Conservation (phyloP, 2,113 vertebrate species). For the Lepus europaeus region DNA sequence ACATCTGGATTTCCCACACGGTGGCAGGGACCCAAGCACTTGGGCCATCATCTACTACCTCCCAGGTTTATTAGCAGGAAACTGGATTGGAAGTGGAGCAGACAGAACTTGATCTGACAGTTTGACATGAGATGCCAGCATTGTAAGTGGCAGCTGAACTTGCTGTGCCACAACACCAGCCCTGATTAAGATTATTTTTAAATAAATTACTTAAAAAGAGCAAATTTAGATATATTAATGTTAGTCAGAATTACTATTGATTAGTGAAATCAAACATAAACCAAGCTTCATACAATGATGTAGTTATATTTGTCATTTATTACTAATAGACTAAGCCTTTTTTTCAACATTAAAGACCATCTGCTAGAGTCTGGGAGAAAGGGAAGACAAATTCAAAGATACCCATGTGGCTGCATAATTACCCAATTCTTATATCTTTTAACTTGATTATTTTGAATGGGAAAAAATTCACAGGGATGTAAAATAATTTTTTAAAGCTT, state of each 20-base stretch:
- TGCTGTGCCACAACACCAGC: no score
- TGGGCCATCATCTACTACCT: no score
- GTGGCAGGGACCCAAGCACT: no score
- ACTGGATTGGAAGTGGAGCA: no score
- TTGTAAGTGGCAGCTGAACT: no score
- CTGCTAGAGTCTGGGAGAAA: background rate
- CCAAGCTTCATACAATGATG: background rate
- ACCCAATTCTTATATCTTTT: background rate
- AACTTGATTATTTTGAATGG: background rate
- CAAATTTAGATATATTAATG: slow-evolving; percentile 21
- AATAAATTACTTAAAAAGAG: background rate
- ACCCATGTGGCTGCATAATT: background rate
- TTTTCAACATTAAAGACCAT: background rate
- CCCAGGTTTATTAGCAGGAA: no score
- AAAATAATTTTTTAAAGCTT: background rate
- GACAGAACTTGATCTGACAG: no score
- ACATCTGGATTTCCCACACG: no score
- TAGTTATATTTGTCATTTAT: slow-evolving; percentile 7
- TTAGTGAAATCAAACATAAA: slow-evolving; percentile 33
- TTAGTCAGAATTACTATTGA: slow-evolving; percentile 32
- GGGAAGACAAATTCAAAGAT: slow-evolving; percentile 28
- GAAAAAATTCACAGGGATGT: background rate
- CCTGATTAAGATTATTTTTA: background rate
- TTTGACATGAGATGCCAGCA: no score
- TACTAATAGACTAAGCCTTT: slow-evolving; percentile 23